Evolutionary conservation across 35 echinoderm and acorn worm species (phyloP).

Genomic region (Apostichopus californicus): DNA sequence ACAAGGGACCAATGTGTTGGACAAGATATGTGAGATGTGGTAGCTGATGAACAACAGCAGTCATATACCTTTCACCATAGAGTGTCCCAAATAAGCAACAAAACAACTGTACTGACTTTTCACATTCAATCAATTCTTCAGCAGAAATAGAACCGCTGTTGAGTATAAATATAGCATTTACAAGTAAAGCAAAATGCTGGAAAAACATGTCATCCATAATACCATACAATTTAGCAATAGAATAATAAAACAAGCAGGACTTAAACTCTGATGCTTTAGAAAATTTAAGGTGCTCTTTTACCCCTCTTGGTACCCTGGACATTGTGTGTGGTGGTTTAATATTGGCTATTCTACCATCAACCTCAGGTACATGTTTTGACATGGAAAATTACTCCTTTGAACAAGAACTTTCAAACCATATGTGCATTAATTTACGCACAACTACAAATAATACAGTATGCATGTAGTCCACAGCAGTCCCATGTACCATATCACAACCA

Average conservation of each 20-base stretch:
- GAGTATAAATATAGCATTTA: too few relatives aligned
- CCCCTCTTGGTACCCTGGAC: slow-evolving; percentile 20
- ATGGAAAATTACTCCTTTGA: slow-evolving; percentile 28
- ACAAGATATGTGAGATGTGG: too few relatives aligned
- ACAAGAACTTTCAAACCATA: slow-evolving; percentile 45
- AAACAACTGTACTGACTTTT: too few relatives aligned
- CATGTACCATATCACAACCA: slow-evolving; percentile 28
- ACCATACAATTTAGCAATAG: slow-evolving; percentile 31
- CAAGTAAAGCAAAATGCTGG: too few relatives aligned
- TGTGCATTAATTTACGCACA: slow-evolving; percentile 22
- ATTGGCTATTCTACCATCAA: slow-evolving; percentile 48
- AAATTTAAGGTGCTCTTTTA: slow-evolving; percentile 34
- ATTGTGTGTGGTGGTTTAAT: slow-evolving; percentile 60
- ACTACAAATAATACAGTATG: slow-evolving; percentile 47
- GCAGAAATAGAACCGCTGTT: too few relatives aligned
- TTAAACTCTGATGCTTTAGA: slow-evolving; percentile 59
- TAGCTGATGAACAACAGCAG: too few relatives aligned
- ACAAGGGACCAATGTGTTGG: too few relatives aligned
- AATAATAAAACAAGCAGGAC: slow-evolving; percentile 56
- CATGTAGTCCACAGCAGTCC: slow-evolving; percentile 61
- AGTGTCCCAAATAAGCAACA: too few relatives aligned
- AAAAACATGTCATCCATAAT: background rate
- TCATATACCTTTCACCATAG: too few relatives aligned
- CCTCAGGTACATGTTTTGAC: background rate
- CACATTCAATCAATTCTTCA: too few relatives aligned